phyloP scores from a whole-genome alignment of 1,140 invertebrate genomes.

The Drosophila nannoptera region DNA sequence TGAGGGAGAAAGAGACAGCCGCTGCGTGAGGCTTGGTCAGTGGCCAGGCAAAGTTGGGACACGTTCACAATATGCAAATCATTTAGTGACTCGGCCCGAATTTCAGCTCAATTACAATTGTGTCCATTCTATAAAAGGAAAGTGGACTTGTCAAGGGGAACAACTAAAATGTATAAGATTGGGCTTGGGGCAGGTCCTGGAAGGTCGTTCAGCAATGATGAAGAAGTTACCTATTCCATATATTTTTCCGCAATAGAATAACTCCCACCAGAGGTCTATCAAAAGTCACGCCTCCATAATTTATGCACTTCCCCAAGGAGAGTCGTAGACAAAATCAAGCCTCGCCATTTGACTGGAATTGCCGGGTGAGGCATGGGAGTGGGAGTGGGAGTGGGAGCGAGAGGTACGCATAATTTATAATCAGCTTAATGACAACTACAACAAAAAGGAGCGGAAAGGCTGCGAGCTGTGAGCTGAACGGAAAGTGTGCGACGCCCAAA shows the following conservation, averaged over 20 bases:
- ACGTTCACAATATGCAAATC: slow-evolving; percentile 27
- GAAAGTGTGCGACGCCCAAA: slow-evolving; percentile 35
- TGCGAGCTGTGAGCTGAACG: slow-evolving; percentile 12
- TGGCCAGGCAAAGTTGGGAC: slow-evolving; percentile 21
- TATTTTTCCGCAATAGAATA: too few relatives aligned
- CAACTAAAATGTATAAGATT: too few relatives aligned
- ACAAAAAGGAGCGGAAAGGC: slow-evolving; percentile 44
- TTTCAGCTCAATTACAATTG: not conserved
- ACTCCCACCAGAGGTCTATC: not conserved
- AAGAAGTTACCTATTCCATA: too few relatives aligned
- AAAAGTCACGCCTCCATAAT: slow-evolving; percentile 30
- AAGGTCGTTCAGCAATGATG: too few relatives aligned
- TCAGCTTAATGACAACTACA: slow-evolving; percentile 74
- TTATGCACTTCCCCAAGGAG: slow-evolving; percentile 16
- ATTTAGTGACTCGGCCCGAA: slow-evolving; percentile 19
- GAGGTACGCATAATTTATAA: slow-evolving; percentile 70
- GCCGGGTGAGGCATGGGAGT: not conserved
- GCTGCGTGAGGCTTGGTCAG: slow-evolving; percentile 34
- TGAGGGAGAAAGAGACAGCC: not conserved
- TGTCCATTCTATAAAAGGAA: not conserved
- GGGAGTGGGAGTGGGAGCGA: not conserved
- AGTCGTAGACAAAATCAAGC: slow-evolving; percentile 26
- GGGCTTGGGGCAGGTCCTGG: too few relatives aligned
- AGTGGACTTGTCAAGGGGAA: not conserved
- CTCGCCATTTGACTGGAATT: slow-evolving; percentile 12